Evolutionary conservation across 1,140 invertebrate species (phyloP).

Genomic region (Bactericera cockerelli): DNA sequence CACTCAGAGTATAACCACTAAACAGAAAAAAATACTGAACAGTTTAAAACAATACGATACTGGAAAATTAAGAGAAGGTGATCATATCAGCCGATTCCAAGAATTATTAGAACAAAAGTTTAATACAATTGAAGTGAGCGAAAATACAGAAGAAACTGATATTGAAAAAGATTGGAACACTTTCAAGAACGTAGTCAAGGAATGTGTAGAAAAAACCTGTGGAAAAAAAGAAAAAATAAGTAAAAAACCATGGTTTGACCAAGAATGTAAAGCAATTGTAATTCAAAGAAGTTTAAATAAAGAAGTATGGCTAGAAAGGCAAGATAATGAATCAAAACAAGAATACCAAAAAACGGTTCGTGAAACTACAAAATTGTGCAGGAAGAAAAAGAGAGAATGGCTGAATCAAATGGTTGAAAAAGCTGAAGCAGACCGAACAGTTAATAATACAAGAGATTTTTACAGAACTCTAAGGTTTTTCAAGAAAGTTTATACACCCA

Average conservation of each 20-base stretch:
- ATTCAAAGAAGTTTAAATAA: background rate
- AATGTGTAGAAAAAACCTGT: background rate
- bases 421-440: background rate
- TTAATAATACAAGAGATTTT: background rate
- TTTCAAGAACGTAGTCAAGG: background rate
- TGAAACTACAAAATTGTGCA: background rate
- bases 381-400: background rate
- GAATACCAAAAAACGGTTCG: background rate
- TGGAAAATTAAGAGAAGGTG: background rate
- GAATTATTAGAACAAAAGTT: background rate
- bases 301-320: background rate
- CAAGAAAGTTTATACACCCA: background rate
- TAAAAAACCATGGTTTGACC: background rate
- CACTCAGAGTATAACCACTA: background rate
- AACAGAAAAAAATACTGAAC: background rate
- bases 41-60: background rate
- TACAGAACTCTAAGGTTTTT: background rate
- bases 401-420: background rate
- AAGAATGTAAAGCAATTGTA: background rate
- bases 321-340: background rate
- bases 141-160: background rate
- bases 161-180: background rate
- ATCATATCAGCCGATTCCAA: background rate
- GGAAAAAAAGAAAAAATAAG: background rate
- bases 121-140: background rate